Evolutionary conservation across 2,888 invertebrate genomes (phyloP), one percentile per base, ranked within the genome.

Genomic region (Laothoe populi): DNA sequence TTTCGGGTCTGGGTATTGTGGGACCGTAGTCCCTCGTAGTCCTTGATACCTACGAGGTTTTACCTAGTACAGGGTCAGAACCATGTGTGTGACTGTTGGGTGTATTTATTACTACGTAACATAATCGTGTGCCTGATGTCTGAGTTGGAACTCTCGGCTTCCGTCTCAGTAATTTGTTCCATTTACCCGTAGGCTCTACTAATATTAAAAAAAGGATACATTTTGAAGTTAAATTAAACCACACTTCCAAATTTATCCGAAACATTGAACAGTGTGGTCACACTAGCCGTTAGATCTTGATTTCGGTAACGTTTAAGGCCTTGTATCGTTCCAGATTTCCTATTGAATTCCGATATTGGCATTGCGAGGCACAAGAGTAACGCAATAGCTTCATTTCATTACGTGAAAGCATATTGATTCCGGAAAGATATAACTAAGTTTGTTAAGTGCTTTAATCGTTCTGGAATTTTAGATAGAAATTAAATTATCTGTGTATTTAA

Each of bases 331-430:
- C 68, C 66, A 71, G 70, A 74, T 75, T 73, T 71, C 64, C 74
- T 76, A 82, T 82, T 79, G 78, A 78, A 81, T 79, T 79, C 71
- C 72, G 67, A 75, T 78, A 75, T 79, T 79, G 74, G 75, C 74
- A 74, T 70, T 76, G 69, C 70, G 69, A 67, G 63, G 68, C 66
- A 71, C 70, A 69, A 66, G 58, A 63, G 67, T 61, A 71, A 68
- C 68, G 60, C 64, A 69, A 74, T 69, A 71, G 68, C 71, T 71
- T 69, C 67, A 68, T 72, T 74, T 61, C 57, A 61, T 40, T 61
- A 63, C 63, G 64, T 72, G 67, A 40, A 64, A 65, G 64, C 61
- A 59, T 62, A 59, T 46, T 42, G 21, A 62, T 46, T 62, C 13
- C 5, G 26, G 8, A 19, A 42, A 42, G 13, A 23, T 13, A 58